A percentile compares a stretch with the other conserved stretches of the same genome.
Evolutionary conservation across 35 echinoderm and acorn worm genomes (phyloP).

Genomic region (Apostichopus parvimensis): DNA sequence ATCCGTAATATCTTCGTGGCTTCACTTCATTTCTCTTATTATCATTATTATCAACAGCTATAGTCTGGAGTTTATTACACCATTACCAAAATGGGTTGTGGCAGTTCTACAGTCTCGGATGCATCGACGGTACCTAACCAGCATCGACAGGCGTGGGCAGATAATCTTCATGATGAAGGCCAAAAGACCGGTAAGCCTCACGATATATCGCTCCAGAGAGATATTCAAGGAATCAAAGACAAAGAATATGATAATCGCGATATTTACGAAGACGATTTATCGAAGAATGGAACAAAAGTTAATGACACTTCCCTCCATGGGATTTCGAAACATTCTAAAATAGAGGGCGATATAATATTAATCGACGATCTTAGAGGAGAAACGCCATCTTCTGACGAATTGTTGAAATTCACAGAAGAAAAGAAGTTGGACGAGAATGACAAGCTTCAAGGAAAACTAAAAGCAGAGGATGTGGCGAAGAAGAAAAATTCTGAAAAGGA

Average conservation of each 20-base stretch:
- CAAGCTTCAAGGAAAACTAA: neutral
- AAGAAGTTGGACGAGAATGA: neutral
- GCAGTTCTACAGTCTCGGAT: constrained; percentile 2
- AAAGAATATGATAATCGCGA: neutral
- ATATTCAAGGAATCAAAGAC: neutral
- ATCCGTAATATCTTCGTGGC: neutral
- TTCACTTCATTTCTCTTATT: neutral
- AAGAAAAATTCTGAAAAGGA: neutral
- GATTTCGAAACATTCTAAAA: neutral
- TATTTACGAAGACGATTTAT: neutral
- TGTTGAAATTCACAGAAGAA: neutral
- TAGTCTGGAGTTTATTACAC: neutral
- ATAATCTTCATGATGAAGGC: neutral
- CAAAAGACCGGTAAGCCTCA: neutral
- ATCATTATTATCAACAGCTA: neutral
- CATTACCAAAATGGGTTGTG: neutral
- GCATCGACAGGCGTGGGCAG: neutral
- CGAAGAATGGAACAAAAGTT: neutral
- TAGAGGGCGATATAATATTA: constrained; percentile 19
- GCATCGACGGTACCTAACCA: neutral
- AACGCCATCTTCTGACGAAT: too few relatives aligned
- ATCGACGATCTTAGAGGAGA: neutral
- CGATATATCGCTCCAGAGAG: too few relatives aligned
- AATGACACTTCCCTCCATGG: neutral
- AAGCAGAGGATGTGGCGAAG: neutral